phyloP scores from a whole-genome alignment of 2,888 invertebrate species.

The Ochropacha duplaris region DNA sequence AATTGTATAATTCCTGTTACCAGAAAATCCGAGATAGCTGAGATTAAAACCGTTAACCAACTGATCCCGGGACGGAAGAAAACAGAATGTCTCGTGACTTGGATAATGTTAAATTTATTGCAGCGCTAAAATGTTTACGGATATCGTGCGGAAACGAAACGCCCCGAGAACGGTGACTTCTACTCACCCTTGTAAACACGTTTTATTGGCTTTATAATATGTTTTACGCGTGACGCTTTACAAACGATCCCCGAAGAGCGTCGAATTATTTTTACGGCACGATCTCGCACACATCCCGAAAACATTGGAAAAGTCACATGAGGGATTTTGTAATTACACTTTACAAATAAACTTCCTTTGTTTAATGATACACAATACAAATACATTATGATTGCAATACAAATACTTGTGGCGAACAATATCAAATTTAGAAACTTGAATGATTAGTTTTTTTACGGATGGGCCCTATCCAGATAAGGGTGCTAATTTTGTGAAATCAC shows the following conservation, averaged over 20 bases:
- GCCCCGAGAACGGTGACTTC: slow-evolving; percentile 67
- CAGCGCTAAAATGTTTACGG: slow-evolving; percentile 82
- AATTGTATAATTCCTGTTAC: slow-evolving; percentile 73
- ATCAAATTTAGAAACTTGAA: neutral
- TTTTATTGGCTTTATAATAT: slow-evolving; percentile 84
- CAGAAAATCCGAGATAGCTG: slow-evolving; percentile 71
- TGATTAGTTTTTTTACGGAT: slow-evolving; percentile 28
- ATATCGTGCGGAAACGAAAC: slow-evolving; percentile 71
- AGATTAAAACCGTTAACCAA: slow-evolving; percentile 81
- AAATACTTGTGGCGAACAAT: slow-evolving; percentile 20
- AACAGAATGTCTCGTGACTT: slow-evolving; percentile 79
- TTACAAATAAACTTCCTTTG: slow-evolving; percentile 69
- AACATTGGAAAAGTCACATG: slow-evolving; percentile 72
- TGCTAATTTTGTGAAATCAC: slow-evolving; percentile 77
- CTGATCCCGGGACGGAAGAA: slow-evolving; percentile 78
- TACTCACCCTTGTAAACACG: slow-evolving; percentile 82
- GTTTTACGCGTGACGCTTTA: slow-evolving; percentile 84
- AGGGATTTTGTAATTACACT: slow-evolving; percentile 77
- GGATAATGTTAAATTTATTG: slow-evolving; percentile 82
- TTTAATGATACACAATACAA: slow-evolving; percentile 53
- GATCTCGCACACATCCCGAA: slow-evolving; percentile 68
- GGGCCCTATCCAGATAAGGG: slow-evolving; percentile 46
- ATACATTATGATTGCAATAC: slow-evolving; percentile 37
- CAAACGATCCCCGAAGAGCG: slow-evolving; percentile 80
- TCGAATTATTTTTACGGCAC: slow-evolving; percentile 82